These are phyloP conservation scores for Melieria picta DNA, from an alignment of 2,888 invertebrate species.

Conservation along the genomic window DNA sequence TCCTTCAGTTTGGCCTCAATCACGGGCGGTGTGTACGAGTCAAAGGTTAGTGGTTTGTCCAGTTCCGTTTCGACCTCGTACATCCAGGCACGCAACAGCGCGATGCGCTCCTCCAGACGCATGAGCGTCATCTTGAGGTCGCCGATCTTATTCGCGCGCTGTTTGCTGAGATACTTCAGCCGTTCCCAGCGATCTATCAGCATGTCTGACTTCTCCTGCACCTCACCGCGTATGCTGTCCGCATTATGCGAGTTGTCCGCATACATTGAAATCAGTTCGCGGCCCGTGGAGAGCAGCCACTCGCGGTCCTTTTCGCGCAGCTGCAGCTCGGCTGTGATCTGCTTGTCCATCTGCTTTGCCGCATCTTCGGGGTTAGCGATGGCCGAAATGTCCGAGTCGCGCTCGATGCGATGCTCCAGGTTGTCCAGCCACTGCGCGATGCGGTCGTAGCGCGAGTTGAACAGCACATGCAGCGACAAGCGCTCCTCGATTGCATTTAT, in stretches of 20 bases:
- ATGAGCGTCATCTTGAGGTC: slow-evolving; percentile 78
- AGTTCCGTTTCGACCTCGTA: slow-evolving; percentile 78
- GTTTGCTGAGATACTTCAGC: slow-evolving; percentile 74
- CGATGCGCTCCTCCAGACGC: slow-evolving; percentile 77
- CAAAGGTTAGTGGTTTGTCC: slow-evolving; percentile 75
- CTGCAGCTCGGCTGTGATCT: slow-evolving; percentile 79
- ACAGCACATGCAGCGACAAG: slow-evolving; percentile 76
- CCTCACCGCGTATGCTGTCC: slow-evolving; percentile 69
- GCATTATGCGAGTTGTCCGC: slow-evolving; percentile 74
- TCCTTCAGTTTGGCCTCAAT: slow-evolving; percentile 77
- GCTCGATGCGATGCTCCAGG: slow-evolving; percentile 74
- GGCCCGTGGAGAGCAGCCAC: slow-evolving; percentile 79
- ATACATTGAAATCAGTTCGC: slow-evolving; percentile 71
- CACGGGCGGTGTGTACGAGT: slow-evolving; percentile 72
- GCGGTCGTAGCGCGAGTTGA: slow-evolving; percentile 73
- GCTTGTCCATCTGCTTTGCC: slow-evolving; percentile 76
- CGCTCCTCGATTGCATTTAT: slow-evolving; percentile 80
- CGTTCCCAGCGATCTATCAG: slow-evolving; percentile 76
- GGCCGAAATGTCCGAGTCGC: slow-evolving; percentile 68
- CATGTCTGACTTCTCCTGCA: slow-evolving; percentile 70
- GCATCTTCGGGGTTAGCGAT: slow-evolving; percentile 78
- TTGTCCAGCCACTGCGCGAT: slow-evolving; percentile 78
- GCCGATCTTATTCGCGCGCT: slow-evolving; percentile 76
- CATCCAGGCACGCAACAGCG: slow-evolving; percentile 78
- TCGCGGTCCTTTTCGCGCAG: slow-evolving; percentile 81